Conservation (phyloP, 1,140 invertebrate species). For the Dinoponera quadriceps region DNA sequence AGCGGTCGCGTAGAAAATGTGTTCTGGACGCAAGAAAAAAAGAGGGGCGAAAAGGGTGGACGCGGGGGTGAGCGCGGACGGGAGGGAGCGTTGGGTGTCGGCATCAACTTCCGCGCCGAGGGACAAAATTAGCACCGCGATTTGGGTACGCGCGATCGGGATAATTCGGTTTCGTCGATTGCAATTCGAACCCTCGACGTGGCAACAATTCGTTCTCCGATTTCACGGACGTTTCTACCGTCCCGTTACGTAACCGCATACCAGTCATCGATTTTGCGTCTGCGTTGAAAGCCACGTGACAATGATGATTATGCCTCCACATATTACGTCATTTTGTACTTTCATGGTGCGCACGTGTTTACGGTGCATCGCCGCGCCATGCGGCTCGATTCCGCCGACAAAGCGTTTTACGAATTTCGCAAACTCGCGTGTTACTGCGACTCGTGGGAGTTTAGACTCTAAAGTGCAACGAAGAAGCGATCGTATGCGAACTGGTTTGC, state of each 20-base stretch:
- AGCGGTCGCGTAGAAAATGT: constrained; percentile 65
- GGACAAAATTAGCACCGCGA: constrained; percentile 64
- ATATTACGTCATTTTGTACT: constrained; percentile 57
- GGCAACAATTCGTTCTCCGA: constrained; percentile 56
- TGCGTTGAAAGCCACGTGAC: constrained; percentile 46
- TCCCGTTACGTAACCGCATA: constrained; percentile 47
- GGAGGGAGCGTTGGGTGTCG: background rate
- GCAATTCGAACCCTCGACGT: constrained; percentile 57
- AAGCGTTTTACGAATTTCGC: constrained; percentile 35
- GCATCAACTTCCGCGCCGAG: constrained; percentile 40
- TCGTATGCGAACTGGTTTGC: background rate
- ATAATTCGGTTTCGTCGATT: constrained; percentile 72
- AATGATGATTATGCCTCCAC: constrained; percentile 62
- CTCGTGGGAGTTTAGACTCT: background rate
- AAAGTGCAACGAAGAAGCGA: background rate
- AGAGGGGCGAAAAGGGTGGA: background rate
- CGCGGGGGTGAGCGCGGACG: background rate
- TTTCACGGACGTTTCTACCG: constrained; percentile 63
- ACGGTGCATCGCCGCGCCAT: background rate
- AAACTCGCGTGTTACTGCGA: background rate
- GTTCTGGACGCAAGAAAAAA: constrained; percentile 26
- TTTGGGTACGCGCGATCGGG: constrained; percentile 60
- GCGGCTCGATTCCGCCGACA: constrained; percentile 22
- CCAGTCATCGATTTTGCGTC: constrained; percentile 45
- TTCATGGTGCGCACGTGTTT: constrained; percentile 30